Conservation (phyloP, 2,888 invertebrate genomes). For the Endotricha flammealis region DNA sequence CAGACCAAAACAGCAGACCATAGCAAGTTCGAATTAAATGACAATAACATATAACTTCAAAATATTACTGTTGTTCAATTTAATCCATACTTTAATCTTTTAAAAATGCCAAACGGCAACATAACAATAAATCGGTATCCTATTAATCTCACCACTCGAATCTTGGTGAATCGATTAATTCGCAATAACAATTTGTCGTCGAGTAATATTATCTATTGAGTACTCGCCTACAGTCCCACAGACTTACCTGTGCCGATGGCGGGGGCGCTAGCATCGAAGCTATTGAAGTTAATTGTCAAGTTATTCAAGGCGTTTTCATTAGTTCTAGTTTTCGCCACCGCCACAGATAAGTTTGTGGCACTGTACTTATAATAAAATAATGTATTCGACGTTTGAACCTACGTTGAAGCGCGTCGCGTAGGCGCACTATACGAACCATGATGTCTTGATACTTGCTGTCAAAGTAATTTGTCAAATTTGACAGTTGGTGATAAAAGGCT, state of each 20-base stretch:
- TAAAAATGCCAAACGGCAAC: too few relatives aligned
- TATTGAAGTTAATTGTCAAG: too few relatives aligned
- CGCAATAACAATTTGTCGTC: slow-evolving; percentile 74
- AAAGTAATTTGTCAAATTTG: slow-evolving; percentile 27
- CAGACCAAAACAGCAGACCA: too few relatives aligned
- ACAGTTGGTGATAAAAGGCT: slow-evolving; percentile 14
- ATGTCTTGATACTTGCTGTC: slow-evolving; percentile 50
- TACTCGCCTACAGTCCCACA: slow-evolving; percentile 68
- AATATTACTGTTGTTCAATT: too few relatives aligned
- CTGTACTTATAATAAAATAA: slow-evolving; percentile 64
- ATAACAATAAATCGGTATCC: background rate
- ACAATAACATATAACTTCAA: too few relatives aligned
- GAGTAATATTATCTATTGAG: slow-evolving; percentile 51
- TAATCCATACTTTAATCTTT: too few relatives aligned
- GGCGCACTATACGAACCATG: slow-evolving; percentile 42
- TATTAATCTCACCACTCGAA: slow-evolving; percentile 14
- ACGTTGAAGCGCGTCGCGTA: slow-evolving; percentile 54
- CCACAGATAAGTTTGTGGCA: too few relatives aligned
- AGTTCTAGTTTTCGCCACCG: too few relatives aligned
- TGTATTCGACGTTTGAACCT: slow-evolving; percentile 64
- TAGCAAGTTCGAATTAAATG: too few relatives aligned
- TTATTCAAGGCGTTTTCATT: too few relatives aligned
- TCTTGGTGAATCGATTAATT: slow-evolving; percentile 55
- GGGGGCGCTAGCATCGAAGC: too few relatives aligned
- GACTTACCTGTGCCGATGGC: too few relatives aligned